Evolutionary conservation across 2,888 invertebrate genomes (phyloP).

Genomic region (Philopedon plagiatum): DNA sequence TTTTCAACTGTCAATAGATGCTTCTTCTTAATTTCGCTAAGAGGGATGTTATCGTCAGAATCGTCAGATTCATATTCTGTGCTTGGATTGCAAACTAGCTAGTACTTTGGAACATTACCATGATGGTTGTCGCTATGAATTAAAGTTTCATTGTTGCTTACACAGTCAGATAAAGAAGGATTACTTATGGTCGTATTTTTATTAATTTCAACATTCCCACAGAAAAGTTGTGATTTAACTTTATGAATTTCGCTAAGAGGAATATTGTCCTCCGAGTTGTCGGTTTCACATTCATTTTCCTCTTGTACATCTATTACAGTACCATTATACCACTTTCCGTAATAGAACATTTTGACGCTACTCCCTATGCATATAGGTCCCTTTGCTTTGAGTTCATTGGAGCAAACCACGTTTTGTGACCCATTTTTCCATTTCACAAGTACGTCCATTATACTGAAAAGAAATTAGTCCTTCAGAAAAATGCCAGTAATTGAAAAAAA

Average conservation of each 20-base stretch:
- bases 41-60: conserved; percentile 5
- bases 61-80: neutral
- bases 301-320: neutral
- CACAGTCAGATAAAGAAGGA: too few relatives aligned
- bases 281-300: neutral
- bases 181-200: too few relatives aligned
- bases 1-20: neutral
- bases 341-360: neutral
- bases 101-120: too few relatives aligned
- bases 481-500: neutral
- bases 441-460: neutral
- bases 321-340: neutral
- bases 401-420: neutral
- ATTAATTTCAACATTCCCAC: too few relatives aligned
- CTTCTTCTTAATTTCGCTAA: neutral
- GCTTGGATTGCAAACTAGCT: too few relatives aligned
- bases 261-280: neutral
- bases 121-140: too few relatives aligned
- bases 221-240: too few relatives aligned
- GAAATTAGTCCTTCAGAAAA: neutral
- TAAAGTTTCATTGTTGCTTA: too few relatives aligned
- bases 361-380: neutral
- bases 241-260: conserved; percentile 3
- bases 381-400: neutral
- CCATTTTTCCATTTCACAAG: neutral